phyloP scores from a whole-genome alignment of 92 coral and sea anemone species.

The Phenganax stokvisi region DNA sequence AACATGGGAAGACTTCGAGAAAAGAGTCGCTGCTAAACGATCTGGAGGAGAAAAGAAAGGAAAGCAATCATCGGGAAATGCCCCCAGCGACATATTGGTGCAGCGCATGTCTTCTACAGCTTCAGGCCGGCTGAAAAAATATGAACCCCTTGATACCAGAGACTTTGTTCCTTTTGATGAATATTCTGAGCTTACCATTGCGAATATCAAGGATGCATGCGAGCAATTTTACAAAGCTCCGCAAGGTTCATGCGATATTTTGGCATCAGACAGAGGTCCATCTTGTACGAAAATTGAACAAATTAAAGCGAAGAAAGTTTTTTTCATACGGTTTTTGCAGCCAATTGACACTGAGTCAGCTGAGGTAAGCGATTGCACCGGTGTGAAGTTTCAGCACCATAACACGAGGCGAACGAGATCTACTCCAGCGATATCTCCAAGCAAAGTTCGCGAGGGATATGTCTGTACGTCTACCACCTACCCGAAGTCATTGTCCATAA shows the following conservation, averaged over 20 bases:
- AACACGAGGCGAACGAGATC: background rate
- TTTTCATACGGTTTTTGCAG: conserved; percentile 25
- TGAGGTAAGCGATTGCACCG: background rate
- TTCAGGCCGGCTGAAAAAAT: conserved; percentile 39
- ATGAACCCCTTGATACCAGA: conserved; percentile 41
- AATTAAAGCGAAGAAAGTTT: background rate
- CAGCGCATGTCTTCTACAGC: conserved; percentile 27
- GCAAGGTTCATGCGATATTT: conserved; percentile 1
- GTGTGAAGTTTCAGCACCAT: background rate
- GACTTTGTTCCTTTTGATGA: conserved; percentile 33
- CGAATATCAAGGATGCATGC: conserved; percentile 38
- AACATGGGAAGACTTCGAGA: conserved; percentile 6
- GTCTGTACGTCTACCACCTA: background rate
- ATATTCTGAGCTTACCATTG: conserved; percentile 30
- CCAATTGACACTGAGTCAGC: background rate
- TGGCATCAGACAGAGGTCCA: conserved; percentile 14
- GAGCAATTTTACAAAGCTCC: conserved; percentile 12
- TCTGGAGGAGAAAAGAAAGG: conserved; percentile 5
- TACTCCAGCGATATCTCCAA: background rate
- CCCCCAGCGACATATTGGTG: conserved; percentile 25
- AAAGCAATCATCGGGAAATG: conserved; percentile 10
- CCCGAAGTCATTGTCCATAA: conserved; percentile 17
- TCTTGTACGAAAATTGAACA: background rate
- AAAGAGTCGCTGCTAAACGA: conserved; percentile 19
- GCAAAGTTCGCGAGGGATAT: background rate